Evolutionary conservation across 2,888 invertebrate genomes (phyloP).

Genomic region (Thera britannica): DNA sequence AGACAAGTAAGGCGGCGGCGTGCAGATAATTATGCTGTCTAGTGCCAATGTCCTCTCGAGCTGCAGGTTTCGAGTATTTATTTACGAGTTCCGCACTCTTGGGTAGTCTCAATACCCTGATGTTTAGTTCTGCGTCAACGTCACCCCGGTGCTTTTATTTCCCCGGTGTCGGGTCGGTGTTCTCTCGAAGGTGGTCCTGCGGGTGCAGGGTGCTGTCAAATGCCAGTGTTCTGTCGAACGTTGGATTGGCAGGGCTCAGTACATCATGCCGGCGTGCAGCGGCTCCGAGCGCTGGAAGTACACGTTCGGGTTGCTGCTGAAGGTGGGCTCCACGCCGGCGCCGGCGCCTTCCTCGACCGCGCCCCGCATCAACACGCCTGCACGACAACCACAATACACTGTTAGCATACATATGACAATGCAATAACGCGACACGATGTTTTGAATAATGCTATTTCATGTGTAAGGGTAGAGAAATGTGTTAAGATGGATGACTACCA

Average conservation of each 20-base stretch:
- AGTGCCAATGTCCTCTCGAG: neutral
- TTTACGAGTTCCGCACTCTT: neutral
- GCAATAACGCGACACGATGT: neutral
- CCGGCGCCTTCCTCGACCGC: constrained; percentile 92
- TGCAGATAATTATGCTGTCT: neutral
- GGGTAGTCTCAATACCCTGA: neutral
- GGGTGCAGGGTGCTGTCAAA: constrained; percentile 69
- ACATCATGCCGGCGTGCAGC: constrained; percentile 96
- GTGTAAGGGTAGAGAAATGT: neutral
- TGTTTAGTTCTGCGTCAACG: neutral
- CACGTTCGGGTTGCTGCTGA: constrained; percentile 96
- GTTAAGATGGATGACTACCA: neutral
- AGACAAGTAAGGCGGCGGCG: neutral
- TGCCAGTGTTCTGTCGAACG: constrained; percentile 79
- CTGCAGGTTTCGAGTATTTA: neutral
- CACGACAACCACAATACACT: constrained; percentile 42
- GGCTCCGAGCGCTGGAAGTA: constrained; percentile 93
- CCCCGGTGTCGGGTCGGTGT: neutral
- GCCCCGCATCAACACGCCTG: constrained; percentile 91
- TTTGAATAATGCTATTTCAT: neutral
- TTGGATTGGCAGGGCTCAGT: constrained; percentile 86
- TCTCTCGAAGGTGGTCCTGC: constrained; percentile 2
- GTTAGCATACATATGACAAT: constrained; percentile 22
- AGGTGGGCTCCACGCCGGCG: constrained; percentile 92
- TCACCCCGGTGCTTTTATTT: neutral